These are phyloP conservation scores for Triplophysa dalaica DNA, from an alignment of 2,113 vertebrate genomes.

Conservation along the genomic window DNA sequence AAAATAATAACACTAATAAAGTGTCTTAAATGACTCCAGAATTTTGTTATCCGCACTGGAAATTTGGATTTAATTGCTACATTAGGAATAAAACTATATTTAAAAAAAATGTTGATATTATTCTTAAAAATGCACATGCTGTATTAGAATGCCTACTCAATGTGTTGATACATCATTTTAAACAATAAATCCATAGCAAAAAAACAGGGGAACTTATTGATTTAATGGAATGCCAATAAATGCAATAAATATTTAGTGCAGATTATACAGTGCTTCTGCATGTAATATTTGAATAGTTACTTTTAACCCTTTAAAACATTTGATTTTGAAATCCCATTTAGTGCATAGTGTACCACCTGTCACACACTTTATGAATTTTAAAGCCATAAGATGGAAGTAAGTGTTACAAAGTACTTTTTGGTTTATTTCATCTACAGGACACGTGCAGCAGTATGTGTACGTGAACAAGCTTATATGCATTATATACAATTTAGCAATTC, in stretches of 20 bases:
- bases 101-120: background rate
- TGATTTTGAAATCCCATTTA: background rate
- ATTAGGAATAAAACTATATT: background rate
- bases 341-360: background rate
- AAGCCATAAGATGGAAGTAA: constrained; percentile 25
- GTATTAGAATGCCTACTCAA: background rate
- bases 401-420: background rate
- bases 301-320: background rate
- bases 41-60: background rate
- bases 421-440: constrained; percentile 28
- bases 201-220: too few relatives aligned
- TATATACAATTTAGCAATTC: background rate
- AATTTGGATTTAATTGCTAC: background rate
- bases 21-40: background rate
- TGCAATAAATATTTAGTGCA: too few relatives aligned
- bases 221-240: too few relatives aligned
- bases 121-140: background rate
- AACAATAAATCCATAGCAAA: background rate
- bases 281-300: too few relatives aligned
- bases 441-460: background rate
- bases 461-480: too few relatives aligned
- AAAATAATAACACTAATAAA: background rate
- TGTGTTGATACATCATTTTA: background rate
- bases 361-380: too few relatives aligned
- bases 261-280: too few relatives aligned